Evolutionary conservation across 2,797 vertebrate species (phyloP), one percentile per base, ranked within the genome.

Genomic region (Adelosebastes latens): DNA sequence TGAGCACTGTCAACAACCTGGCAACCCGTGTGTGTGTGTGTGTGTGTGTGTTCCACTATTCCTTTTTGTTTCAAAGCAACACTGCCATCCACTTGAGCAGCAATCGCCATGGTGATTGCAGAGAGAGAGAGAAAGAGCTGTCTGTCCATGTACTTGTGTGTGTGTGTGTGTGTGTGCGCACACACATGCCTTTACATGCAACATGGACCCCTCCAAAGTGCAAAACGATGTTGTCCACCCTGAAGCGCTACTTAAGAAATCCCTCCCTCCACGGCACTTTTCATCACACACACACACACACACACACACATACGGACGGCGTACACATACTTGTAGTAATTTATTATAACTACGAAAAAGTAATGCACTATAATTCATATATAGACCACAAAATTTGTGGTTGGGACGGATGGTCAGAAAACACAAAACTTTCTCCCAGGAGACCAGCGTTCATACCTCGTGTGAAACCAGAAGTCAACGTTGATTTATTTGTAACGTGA

Each of bases 171-270:
- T 49, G 3, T 76, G n/a, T 62, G n/a, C 32, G 18, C 39, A 22
- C 22, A 18, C 10, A 18, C 32, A 27, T 59, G 64, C 42, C 52
- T 55, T 60, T 66, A 42, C 27, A 52, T 64, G 62, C 49, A 29
- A 42, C 18, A 11, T 52, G 46, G 69, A 49, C 4, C 3, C 36
- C 52, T 80, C 65, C 65, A 85, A 82, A 92, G 86, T 92, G 85
- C 85, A 92, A 89, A 92, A 81, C 7, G 64, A 79, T 91, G 90
- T 90, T 55, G 74, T 82, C 34, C 32, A 14, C 42, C 25, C 71
- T 79, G 39, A 74, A 78, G 81, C 46, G 31, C 46, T 16, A 46
- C 70, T 66, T 24, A 67, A 72, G 73, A 27, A 64, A 34, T 5
- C 36, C 64, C 52, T 63, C 55, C 42, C 39, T 49, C 31, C 34